A percentile compares a stretch with the other conserved stretches of the same genome.
Conservation (phyloP, 2,888 invertebrate species). For the Melitaea athalia region DNA sequence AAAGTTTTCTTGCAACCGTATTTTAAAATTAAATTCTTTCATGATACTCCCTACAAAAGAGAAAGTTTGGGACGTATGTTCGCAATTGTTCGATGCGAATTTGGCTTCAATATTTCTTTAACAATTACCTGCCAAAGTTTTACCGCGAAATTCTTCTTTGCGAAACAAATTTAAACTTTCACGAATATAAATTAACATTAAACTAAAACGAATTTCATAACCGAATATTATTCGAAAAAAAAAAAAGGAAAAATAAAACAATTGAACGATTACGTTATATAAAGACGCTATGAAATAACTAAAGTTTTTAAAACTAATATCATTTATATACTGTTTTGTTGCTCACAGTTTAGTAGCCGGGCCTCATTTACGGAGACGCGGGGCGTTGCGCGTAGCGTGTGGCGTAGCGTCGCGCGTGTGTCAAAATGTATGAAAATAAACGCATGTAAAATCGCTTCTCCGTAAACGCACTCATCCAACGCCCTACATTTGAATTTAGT, state of each 20-base stretch:
- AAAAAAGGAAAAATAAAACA: not conserved
- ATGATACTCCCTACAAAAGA: constrained; percentile 24
- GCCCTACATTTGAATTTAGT: too few relatives aligned
- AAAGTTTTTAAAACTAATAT: not conserved
- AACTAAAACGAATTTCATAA: constrained; percentile 13
- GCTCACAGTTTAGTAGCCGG: not conserved
- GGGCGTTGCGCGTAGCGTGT: too few relatives aligned
- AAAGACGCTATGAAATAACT: not conserved
- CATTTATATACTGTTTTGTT: not conserved
- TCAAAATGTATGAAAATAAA: too few relatives aligned
- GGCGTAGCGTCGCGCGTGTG: too few relatives aligned
- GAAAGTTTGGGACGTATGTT: constrained; percentile 24
- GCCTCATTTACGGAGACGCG: too few relatives aligned
- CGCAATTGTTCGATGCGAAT: constrained; percentile 26
- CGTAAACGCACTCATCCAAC: too few relatives aligned
- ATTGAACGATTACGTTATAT: too few relatives aligned
- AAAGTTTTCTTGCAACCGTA: constrained; percentile 21
- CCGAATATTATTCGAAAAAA: constrained; percentile 7
- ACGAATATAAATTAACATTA: constrained; percentile 8
- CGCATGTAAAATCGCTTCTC: too few relatives aligned
- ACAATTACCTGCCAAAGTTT: constrained; percentile 26
- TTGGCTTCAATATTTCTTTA: constrained; percentile 19
- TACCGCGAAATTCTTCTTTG: constrained; percentile 22
- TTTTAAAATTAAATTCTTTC: constrained; percentile 27
- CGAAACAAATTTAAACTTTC: constrained; percentile 18